A percentile compares a stretch with the other conserved stretches of the same genome.
These are phyloP conservation scores for Ptilorrhoa leucosticta DNA, from an alignment of 2,113 vertebrate genomes.

Conservation along the genomic window DNA sequence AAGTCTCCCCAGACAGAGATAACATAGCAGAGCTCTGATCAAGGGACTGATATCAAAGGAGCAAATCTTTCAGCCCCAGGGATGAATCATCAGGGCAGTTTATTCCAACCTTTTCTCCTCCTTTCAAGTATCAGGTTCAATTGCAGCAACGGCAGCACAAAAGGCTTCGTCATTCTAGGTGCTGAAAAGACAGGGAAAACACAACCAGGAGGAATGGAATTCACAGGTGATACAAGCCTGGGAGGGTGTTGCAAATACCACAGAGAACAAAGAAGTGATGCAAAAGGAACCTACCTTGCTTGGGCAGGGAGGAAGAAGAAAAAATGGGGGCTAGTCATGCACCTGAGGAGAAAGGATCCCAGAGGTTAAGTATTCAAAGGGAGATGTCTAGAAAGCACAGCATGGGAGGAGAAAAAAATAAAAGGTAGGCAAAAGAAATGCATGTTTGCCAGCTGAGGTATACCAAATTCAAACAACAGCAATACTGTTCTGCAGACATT, in stretches of 20 bases:
- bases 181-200: slow-evolving; percentile 49
- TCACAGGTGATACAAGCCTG: slow-evolving; percentile 51
- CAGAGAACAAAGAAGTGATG: slow-evolving; percentile 56
- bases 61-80: slow-evolving; percentile 50
- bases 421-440: background rate
- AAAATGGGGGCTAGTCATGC: background rate
- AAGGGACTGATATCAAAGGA: slow-evolving; percentile 52
- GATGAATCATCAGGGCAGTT: slow-evolving; percentile 53
- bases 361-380: background rate
- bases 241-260: slow-evolving; percentile 54
- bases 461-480: background rate
- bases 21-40: slow-evolving; percentile 58
- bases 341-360: background rate
- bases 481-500: background rate
- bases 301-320: slow-evolving; percentile 1
- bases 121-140: slow-evolving; percentile 59
- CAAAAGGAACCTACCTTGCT: slow-evolving; percentile 24
- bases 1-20: slow-evolving; percentile 55
- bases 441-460: background rate
- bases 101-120: slow-evolving; percentile 38
- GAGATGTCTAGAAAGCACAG: background rate
- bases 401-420: background rate
- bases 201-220: slow-evolving; percentile 55
- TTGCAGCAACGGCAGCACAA: slow-evolving; percentile 34
- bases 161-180: slow-evolving; percentile 31